These are phyloP conservation scores for Myotis lucifugus DNA, from an alignment of 2,113 vertebrate species.

Conservation along the genomic window DNA sequence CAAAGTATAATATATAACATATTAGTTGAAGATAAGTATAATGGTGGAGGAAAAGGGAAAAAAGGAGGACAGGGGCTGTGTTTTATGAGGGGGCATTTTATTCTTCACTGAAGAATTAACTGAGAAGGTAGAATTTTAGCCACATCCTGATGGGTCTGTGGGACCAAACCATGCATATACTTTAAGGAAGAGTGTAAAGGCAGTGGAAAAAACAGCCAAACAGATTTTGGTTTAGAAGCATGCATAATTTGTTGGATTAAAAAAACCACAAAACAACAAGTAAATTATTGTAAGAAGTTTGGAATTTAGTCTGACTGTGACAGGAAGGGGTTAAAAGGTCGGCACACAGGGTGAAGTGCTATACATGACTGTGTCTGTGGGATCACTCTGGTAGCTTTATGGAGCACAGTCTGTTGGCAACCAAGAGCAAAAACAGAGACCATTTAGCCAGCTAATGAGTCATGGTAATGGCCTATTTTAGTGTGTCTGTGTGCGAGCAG, in stretches of 20 bases:
- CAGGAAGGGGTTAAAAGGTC: background rate
- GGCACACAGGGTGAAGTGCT: background rate
- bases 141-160: background rate
- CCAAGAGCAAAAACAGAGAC: background rate
- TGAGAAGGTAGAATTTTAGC: background rate
- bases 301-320: background rate
- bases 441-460: constrained; percentile 41
- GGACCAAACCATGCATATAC: background rate
- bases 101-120: background rate
- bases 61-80: fast-evolving
- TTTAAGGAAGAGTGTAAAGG: background rate
- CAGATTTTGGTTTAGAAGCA: background rate
- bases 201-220: background rate
- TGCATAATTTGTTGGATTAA: background rate
- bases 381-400: background rate
- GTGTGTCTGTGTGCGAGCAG: background rate
- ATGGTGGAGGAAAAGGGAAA: background rate
- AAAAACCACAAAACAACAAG: background rate
- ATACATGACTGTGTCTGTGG: background rate
- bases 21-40: background rate
- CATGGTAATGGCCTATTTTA: background rate
- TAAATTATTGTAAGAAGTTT: background rate
- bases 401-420: background rate
- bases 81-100: background rate
- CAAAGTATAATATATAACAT: background rate